A percentile compares a stretch with the other conserved stretches of the same genome.
Conservation (phyloP, 64 coral and sea anemone genomes). For the Porites australiensis region DNA sequence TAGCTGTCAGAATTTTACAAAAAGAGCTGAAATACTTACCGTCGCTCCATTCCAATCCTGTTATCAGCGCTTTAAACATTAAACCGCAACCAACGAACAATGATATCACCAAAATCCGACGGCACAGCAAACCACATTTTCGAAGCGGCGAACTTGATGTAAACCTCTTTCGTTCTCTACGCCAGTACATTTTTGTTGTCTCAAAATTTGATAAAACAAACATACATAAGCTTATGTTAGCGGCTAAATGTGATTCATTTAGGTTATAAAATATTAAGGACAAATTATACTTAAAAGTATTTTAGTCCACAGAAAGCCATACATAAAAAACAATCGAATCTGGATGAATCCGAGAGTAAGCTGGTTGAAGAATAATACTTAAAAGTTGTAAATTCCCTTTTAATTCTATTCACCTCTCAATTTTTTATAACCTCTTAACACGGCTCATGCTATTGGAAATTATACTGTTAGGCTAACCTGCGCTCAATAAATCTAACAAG, state of each 20-base stretch:
- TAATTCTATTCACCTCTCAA: not conserved
- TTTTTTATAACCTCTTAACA: not conserved
- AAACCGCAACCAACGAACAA: constrained; percentile 79
- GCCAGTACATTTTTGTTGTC: constrained; percentile 12
- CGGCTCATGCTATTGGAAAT: not conserved
- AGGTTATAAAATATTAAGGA: constrained; percentile 37
- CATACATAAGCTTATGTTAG: not conserved
- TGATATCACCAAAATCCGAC: constrained; percentile 53
- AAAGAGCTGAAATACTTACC: constrained; percentile 27
- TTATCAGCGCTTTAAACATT: constrained; percentile 40
- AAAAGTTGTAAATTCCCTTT: not conserved
- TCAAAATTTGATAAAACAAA: constrained; percentile 24
- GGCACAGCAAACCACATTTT: constrained; percentile 28
- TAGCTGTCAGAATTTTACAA: constrained; percentile 1
- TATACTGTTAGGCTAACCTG: not conserved
- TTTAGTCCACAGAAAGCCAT: constrained; percentile 23
- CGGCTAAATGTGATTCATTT: constrained; percentile 8
- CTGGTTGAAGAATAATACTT: not conserved
- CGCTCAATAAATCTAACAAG: not conserved
- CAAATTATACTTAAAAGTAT: constrained; percentile 43
- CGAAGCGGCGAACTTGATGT: constrained; percentile 33
- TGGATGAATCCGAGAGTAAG: too few relatives aligned
- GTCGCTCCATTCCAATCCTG: constrained; percentile 35
- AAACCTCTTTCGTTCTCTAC: constrained; percentile 36
- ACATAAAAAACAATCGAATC: not conserved